Evolutionary conservation across 2,797 vertebrate genomes (phyloP), one percentile per base, ranked within the genome.

Genomic region (Poeciliopsis turneri): DNA sequence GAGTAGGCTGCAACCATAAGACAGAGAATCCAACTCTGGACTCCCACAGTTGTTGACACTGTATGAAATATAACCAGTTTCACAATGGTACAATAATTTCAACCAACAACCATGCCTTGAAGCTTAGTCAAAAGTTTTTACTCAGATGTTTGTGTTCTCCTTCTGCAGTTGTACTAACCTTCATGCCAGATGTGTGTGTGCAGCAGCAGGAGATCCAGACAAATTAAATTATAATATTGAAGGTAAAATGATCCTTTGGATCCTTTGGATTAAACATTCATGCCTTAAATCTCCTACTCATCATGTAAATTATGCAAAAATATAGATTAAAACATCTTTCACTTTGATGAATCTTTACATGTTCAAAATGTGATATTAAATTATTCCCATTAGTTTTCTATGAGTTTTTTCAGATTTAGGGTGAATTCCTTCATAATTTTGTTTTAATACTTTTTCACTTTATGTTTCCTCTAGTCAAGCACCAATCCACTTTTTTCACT

Each of bases 1-100:
- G 83, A 82, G 78, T 75, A 87, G 73, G 92, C 89, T 85, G 78
- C 57, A 77, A 86, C 79, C 84, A 86, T 81, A 41, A 55, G 25
- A 81, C 28, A 18, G 39, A 68, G 82, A 84, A 86, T 74, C 75
- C 41, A 83, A 90, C 10, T 0, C 66, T 39, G 47, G 0, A 70
- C 75, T 84, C 80, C 80, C 71, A 30, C 57, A 25, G 79, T 57
- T 80, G 83, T 91, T 84, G 73, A 41, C 9, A 30, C 69, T 71
- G 72, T 86, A 82, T 82, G 41, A 78, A 83, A 87, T 82, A 72
- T 84, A 84, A 84, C 74, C 13, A 25, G 72, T 88, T 88, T 86
- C 87, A 82, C 88, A 75, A 77, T 79, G 75, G 51, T 75, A 84
- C 74, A 86, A 81, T 87, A 86, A 83, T 70, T 78, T 77, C 68